phyloP scores from a whole-genome alignment of 2,113 vertebrate species.

The Micronycteris hirsuta region DNA sequence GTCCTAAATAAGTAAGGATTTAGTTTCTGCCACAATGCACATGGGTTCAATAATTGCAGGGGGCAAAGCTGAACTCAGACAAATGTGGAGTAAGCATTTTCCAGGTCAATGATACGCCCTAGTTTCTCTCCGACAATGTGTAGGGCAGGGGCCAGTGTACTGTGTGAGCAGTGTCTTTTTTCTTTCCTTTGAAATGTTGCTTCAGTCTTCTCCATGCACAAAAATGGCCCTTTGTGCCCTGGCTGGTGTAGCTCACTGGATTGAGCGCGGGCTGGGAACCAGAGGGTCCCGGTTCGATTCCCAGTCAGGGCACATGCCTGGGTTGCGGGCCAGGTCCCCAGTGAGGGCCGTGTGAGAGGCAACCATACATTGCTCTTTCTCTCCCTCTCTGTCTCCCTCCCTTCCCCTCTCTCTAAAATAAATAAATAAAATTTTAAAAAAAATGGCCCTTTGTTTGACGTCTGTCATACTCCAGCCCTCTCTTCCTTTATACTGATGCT shows the following conservation, averaged over 20 bases:
- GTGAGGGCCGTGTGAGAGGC: no score
- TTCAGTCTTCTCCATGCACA: not conserved
- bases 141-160: not conserved
- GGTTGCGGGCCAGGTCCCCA: no score
- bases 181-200: not conserved
- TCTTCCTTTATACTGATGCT: not conserved
- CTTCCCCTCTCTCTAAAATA: no score
- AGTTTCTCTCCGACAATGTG: not conserved
- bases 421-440: no score
- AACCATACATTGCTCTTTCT: no score
- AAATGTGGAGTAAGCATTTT: not conserved
- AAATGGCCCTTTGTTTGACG: not conserved
- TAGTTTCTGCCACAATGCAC: not conserved
- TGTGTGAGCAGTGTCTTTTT: not conserved
- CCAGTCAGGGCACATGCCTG: no score
- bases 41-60: not conserved
- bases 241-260: no score
- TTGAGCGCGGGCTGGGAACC: no score
- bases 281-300: no score
- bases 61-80: not conserved
- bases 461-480: not conserved
- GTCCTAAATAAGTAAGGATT: not conserved
- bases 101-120: not conserved
- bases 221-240: not conserved
- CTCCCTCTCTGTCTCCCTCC: no score